Base-by-base conservation (phyloP, 2,113 vertebrate species). In the Polypterus bichir region DNA sequence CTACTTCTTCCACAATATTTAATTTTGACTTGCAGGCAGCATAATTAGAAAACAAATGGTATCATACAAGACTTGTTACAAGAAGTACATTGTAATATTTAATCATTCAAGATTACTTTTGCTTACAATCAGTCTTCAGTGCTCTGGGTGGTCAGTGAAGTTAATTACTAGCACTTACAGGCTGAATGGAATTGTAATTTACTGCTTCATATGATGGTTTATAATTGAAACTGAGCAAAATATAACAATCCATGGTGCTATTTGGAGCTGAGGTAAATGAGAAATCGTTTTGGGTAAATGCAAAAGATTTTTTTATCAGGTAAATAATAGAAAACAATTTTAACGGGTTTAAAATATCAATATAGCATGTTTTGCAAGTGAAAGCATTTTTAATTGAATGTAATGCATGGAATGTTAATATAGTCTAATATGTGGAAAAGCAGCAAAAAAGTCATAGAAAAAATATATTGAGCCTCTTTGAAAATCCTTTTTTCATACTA, bases 101-200 rank as follows among this genome's bases (percentile, higher is more conserved):
- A 48, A 66, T 52, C 49, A 56, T 52, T 58, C 52, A 44, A 57
- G 49, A 57, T 62, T 57, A 47, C 54, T 53, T 49, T 27, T 59
- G 59, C 60, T 49, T 62, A 47, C 54, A 54, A 46, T 58, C 65
- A 9, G 48, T 57, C 48, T 55, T 51, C n/a, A 9, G 56, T 11
- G 59, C 48, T 59, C 58, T 54, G 55, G 49, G 60, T 57, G 56
- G 56, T 57, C 56, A 57, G 56, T 57, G 65, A 62, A 59, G 59
- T 59, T 62, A 66, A 66, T 66, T 62, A 62, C 59, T 61, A 53
- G 65, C 49, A 62, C 65, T 62, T 62, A 66, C 52, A 48, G 60
- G 48, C 46, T 62, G 49, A n/a, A 51, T 44, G 7, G 5, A 44
- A 52, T 52, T 61, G 6, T 49, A 49, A 66, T 66, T 62, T 48